Conservation (phyloP, 2,888 invertebrate genomes). For the Philhelius pedissequus region DNA sequence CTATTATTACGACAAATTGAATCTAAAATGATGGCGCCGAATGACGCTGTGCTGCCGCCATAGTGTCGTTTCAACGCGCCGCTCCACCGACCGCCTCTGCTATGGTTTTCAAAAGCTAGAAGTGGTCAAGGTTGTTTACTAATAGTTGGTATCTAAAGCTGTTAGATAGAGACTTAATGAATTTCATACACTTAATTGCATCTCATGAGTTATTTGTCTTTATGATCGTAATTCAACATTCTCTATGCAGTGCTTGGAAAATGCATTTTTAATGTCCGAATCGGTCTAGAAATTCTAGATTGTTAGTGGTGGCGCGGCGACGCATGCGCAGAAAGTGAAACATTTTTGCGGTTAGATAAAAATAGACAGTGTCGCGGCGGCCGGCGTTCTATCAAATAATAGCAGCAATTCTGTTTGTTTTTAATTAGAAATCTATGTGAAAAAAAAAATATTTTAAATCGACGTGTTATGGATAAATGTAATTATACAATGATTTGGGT, state of each 20-base stretch:
- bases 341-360: slow-evolving; percentile 47
- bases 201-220: slow-evolving; percentile 43
- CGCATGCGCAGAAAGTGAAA: slow-evolving; percentile 22
- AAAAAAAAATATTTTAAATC: not conserved
- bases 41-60: not conserved
- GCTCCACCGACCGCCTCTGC: slow-evolving; percentile 14
- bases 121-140: slow-evolving; percentile 61
- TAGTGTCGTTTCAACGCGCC: not conserved
- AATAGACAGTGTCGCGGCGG: slow-evolving; percentile 55
- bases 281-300: slow-evolving; percentile 22
- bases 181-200: slow-evolving; percentile 63
- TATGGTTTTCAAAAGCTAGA: slow-evolving; percentile 2
- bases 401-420: slow-evolving; percentile 50
- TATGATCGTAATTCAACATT: slow-evolving; percentile 32
- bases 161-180: slow-evolving; percentile 55
- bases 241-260: slow-evolving; percentile 26
- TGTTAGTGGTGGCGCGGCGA: not conserved
- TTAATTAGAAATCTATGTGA: slow-evolving; percentile 48
- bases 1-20: slow-evolving; percentile 68
- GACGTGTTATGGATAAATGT: slow-evolving; percentile 30
- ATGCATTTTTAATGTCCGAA: slow-evolving; percentile 42
- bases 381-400: slow-evolving; percentile 29
- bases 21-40: slow-evolving; percentile 63
- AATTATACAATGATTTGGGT: slow-evolving; percentile 54
- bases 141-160: slow-evolving; percentile 18